Evolutionary conservation across 2,888 invertebrate species (phyloP).

Genomic region (Sminthurides aquaticus): DNA sequence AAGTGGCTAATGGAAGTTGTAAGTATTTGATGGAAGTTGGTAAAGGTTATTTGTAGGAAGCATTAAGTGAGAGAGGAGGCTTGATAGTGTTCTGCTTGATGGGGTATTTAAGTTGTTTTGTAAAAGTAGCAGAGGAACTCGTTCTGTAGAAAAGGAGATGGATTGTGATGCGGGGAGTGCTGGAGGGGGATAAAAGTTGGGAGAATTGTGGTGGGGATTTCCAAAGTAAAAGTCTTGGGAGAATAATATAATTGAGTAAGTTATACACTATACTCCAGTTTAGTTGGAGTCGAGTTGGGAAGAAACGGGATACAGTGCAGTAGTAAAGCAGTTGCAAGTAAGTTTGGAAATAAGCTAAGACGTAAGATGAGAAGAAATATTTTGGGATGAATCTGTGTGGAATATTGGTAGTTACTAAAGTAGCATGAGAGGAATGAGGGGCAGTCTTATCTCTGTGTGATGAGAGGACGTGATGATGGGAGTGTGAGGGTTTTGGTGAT

Average conservation of each 20-base stretch:
- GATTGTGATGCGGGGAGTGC: not conserved
- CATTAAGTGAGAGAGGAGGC: not conserved
- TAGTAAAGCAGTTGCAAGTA: not conserved
- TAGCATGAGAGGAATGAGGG: no score
- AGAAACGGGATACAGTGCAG: not conserved
- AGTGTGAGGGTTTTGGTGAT: no score
- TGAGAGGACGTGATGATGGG: no score
- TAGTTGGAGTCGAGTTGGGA: no score
- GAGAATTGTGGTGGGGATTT: not conserved
- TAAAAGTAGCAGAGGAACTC: no score
- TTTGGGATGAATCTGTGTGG: no score
- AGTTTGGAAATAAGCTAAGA: not conserved
- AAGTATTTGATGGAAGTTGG: not conserved
- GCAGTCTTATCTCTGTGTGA: no score
- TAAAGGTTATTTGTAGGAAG: not conserved
- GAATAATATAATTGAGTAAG: not conserved
- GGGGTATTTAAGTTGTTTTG: not conserved
- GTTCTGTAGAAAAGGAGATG: not conserved
- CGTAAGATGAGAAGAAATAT: no score
- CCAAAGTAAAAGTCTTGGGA: not conserved
- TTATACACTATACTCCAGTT: not conserved
- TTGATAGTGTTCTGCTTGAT: not conserved
- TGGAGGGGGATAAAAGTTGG: not conserved
- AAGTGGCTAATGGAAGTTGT: slow-evolving; percentile 5
- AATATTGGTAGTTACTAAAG: no score